These are phyloP conservation scores for Mionectes macconnelli DNA, from an alignment of 2,113 vertebrate genomes.

Conservation along the genomic window DNA sequence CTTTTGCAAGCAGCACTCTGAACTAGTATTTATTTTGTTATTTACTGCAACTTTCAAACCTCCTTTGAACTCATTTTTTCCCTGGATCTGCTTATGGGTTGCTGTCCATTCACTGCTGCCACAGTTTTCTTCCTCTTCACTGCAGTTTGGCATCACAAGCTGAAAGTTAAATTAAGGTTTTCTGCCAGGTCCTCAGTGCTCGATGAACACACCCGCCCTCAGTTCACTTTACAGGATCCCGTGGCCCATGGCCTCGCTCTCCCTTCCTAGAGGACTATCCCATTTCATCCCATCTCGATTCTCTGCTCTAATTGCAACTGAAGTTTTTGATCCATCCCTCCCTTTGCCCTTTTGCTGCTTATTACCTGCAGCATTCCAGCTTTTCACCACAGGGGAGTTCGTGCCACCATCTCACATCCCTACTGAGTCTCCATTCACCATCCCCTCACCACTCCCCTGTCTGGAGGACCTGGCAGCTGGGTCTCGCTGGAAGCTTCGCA, in stretches of 20 bases:
- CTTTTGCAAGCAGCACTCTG: background rate
- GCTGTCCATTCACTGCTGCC: background rate
- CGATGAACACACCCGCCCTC: accelerated
- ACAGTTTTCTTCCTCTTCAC: background rate
- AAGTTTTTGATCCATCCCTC: background rate
- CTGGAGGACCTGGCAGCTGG: accelerated
- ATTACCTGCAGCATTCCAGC: background rate
- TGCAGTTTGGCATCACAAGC: background rate
- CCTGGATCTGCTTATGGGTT: background rate
- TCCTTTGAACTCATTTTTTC: background rate
- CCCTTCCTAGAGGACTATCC: background rate
- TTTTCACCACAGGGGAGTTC: background rate
- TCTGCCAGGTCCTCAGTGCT: background rate
- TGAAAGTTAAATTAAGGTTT: background rate
- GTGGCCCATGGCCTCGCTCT: accelerated
- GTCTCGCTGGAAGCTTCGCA: background rate
- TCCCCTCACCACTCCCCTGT: background rate
- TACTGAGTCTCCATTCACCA: background rate
- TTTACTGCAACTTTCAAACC: background rate
- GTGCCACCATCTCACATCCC: background rate
- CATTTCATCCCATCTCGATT: background rate
- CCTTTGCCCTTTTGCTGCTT: background rate
- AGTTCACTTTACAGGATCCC: background rate
- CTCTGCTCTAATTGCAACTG: accelerated
- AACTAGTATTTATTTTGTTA: background rate